phyloP scores from a whole-genome alignment of 2,797 vertebrate species.

The Todus mexicanus region DNA sequence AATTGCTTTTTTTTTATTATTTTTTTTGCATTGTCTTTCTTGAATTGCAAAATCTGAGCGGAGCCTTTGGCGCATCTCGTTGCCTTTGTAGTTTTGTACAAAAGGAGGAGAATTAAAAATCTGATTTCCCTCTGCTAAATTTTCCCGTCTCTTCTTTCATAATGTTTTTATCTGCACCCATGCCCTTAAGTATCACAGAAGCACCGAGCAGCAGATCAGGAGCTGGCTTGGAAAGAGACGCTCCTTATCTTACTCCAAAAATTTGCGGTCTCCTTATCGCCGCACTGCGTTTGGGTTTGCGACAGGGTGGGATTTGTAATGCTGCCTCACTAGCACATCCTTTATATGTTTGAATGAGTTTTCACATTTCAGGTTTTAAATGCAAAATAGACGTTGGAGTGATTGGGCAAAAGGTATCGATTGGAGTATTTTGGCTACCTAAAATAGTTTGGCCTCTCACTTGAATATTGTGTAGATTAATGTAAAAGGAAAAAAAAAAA shows the following conservation, averaged over 20 bases:
- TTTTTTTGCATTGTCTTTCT: background rate
- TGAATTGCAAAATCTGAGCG: background rate
- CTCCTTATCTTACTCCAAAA: background rate
- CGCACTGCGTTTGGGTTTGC: background rate
- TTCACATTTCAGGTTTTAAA: background rate
- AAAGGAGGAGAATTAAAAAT: background rate
- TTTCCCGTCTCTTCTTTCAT: background rate
- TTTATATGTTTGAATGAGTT: background rate
- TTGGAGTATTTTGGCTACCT: background rate
- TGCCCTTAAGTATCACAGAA: background rate
- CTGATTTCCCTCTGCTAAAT: background rate
- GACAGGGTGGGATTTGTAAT: background rate
- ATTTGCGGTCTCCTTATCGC: background rate
- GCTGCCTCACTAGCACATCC: rapidly evolving
- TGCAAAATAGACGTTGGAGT: background rate
- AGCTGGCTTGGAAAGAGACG: background rate
- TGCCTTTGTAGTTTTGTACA: background rate
- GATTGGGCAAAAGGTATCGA: background rate
- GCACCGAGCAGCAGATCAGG: background rate
- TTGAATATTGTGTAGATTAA: background rate
- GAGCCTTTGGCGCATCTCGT: background rate
- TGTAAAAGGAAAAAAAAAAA: background rate
- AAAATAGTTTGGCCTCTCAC: background rate
- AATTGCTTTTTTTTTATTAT: background rate
- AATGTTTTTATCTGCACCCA: rapidly evolving